These are phyloP conservation scores for Amaurobius ferox DNA, from an alignment of 2,888 invertebrate genomes.

Conservation along the genomic window DNA sequence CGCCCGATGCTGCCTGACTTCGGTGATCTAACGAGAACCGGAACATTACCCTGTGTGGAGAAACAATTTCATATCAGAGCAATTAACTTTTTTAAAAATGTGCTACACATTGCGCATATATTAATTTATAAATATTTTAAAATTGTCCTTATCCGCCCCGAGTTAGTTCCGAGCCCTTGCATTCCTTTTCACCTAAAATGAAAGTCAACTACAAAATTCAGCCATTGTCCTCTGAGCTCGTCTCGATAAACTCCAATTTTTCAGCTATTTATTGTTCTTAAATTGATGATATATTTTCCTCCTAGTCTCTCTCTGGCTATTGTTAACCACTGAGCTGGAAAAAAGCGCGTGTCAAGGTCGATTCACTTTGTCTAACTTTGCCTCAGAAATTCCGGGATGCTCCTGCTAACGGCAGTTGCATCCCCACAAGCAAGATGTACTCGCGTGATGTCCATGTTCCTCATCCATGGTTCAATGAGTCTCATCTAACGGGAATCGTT, in stretches of 20 bases:
- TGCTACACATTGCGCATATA: too few relatives aligned
- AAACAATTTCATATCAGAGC: too few relatives aligned
- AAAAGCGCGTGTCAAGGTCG: conserved; percentile 3
- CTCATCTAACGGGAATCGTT: background rate
- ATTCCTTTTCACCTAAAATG: too few relatives aligned
- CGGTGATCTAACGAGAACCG: too few relatives aligned
- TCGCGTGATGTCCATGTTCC: background rate
- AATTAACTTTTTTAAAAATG: too few relatives aligned
- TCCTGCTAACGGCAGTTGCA: background rate
- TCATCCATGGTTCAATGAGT: background rate
- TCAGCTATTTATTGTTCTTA: background rate
- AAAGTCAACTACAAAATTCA: too few relatives aligned
- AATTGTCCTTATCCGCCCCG: too few relatives aligned
- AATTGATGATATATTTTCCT: background rate
- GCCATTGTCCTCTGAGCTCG: background rate
- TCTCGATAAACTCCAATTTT: background rate
- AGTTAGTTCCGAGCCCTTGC: too few relatives aligned
- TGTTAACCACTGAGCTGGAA: background rate
- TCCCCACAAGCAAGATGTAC: background rate
- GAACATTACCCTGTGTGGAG: too few relatives aligned
- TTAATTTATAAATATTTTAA: too few relatives aligned
- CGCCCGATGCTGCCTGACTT: too few relatives aligned
- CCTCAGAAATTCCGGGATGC: background rate
- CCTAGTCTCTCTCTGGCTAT: too few relatives aligned
- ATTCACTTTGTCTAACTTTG: background rate